Conservation (phyloP, 2,888 invertebrate genomes). For the Carpatolechia fugitivella region DNA sequence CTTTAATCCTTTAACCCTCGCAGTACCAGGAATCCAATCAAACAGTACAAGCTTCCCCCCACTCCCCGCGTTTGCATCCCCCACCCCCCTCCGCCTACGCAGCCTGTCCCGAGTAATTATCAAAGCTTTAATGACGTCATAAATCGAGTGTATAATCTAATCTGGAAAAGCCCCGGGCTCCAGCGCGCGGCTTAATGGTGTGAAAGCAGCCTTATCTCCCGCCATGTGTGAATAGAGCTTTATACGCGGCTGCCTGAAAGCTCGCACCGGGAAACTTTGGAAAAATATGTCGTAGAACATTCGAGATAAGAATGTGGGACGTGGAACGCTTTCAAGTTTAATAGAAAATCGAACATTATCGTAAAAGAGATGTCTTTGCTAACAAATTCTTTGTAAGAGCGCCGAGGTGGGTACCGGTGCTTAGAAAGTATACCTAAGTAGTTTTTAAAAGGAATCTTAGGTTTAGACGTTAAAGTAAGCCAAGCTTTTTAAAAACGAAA, state of each 20-base stretch:
- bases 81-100: constrained; percentile 68
- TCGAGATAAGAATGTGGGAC: constrained; percentile 79
- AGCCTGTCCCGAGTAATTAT: constrained; percentile 81
- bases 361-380: constrained; percentile 77
- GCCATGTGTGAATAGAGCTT: constrained; percentile 80
- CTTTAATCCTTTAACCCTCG: constrained; percentile 79
- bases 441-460: constrained; percentile 10
- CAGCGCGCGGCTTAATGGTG: constrained; percentile 78
- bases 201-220: constrained; percentile 80
- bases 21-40: constrained; percentile 79
- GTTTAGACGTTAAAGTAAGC: not conserved
- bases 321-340: constrained; percentile 77
- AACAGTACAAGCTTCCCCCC: constrained; percentile 73
- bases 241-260: constrained; percentile 77
- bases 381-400: constrained; percentile 72
- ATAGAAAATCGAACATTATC: constrained; percentile 80
- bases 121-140: constrained; percentile 81
- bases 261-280: constrained; percentile 78
- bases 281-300: constrained; percentile 79
- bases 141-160: constrained; percentile 81
- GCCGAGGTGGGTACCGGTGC: constrained; percentile 41
- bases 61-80: constrained; percentile 39
- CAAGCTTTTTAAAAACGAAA: not conserved
- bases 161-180: constrained; percentile 80
- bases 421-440: constrained; percentile 5